Evolutionary conservation across 2,113 vertebrate species (phyloP), one percentile per base, ranked within the genome.

Genomic region (Macaca mulatta): DNA sequence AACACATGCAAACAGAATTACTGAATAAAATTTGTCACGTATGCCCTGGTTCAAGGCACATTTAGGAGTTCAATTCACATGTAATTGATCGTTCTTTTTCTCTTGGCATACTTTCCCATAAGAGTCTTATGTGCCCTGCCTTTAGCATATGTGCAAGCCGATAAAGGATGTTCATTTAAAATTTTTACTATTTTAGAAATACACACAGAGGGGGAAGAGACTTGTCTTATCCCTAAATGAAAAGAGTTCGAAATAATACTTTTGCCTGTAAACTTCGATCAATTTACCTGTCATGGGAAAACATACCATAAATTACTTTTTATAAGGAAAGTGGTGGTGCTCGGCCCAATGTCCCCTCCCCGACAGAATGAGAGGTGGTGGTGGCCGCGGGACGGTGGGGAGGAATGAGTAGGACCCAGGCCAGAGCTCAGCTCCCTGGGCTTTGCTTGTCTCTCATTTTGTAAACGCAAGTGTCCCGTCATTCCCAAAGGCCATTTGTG

Each of bases 231-330:
- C 79, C 59, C 92, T 93, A 50, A 93, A 93, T 77, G 86, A 86
- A 78, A 69, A 89, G 93, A 98, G 92, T 96, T 67, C 72, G 88
- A 89, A 96, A 48, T 32, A 89, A 35, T 14, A 30, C 38, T 72
- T 96, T 50, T 95, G 97, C 75, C 57, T 85, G n/a, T n/a, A 55
- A 32, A 52, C 72, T 93, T 94, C 35, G 93, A 23, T 50, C 96
- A 94, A 48, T 98, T 98, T 98, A 92, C 84, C 97, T 97, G 98
- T 97, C 89, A 83, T 74, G 78, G 95, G 91, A 93, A 84, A 48
- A 97, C 89, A 20, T 77, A 87, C 75, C 93, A 70, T 94, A 96
- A 96, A 94, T 97, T 87, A 64, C 77, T 97, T 97, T 72, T 80
- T 52, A 27, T 93, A 90, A 75, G 92, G 78, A 97, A 45, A 97